Evolutionary conservation across 2,113 vertebrate species (phyloP).

Genomic region (Saguinus midas): DNA sequence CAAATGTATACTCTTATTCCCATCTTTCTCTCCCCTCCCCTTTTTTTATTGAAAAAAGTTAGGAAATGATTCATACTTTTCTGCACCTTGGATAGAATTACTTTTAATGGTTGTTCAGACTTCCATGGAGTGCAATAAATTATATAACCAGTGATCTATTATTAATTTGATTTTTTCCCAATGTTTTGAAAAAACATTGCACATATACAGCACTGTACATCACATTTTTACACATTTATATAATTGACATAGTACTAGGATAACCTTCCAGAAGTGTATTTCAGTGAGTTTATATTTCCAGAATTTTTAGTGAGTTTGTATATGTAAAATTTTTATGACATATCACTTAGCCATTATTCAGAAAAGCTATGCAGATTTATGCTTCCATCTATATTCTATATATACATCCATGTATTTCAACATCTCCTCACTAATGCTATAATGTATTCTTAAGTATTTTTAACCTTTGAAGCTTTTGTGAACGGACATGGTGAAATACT

Average conservation of each 20-base stretch:
- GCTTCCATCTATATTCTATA: not conserved
- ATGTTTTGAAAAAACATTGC: not conserved
- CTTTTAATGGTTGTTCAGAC: not conserved
- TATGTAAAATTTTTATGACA: slow-evolving; percentile 11
- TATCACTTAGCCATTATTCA: not conserved
- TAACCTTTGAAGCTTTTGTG: not conserved
- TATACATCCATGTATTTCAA: not conserved
- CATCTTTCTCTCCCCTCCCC: no score
- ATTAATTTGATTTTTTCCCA: not conserved
- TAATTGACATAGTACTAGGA: not conserved
- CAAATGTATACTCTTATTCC: not conserved
- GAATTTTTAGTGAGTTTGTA: not conserved
- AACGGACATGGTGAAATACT: not conserved
- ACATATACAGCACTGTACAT: not conserved
- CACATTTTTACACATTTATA: not conserved
- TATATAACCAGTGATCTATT: not conserved
- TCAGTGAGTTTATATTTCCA: not conserved
- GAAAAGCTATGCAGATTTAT: not conserved
- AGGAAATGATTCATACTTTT: not conserved
- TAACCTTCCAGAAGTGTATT: slow-evolving; percentile 1
- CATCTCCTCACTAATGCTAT: not conserved
- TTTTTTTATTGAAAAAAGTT: not conserved
- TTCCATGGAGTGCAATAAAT: not conserved
- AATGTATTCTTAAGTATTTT: not conserved
- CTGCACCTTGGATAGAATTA: not conserved